A percentile compares a stretch with the other conserved stretches of the same genome.
Evolutionary conservation across 1,140 invertebrate genomes (phyloP).

Genomic region (Drosophila erecta): DNA sequence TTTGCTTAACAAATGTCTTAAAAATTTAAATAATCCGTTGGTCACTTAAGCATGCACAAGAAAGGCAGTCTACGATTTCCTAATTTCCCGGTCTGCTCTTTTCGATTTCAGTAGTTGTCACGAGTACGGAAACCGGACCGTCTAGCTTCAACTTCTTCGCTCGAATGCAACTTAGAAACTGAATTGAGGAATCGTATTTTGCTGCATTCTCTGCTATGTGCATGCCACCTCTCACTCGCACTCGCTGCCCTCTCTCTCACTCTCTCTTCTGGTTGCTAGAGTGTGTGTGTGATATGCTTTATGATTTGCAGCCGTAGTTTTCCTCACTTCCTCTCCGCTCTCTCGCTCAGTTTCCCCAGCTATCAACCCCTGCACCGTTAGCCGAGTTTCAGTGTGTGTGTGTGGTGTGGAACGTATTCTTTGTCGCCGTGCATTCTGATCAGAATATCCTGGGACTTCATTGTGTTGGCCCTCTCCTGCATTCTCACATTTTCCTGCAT

Average conservation of each 20-base stretch:
- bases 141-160: conserved; percentile 55
- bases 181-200: conserved; percentile 17
- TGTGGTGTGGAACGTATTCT: conserved; percentile 44
- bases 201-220: conserved; percentile 52
- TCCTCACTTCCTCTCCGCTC: conserved; percentile 33
- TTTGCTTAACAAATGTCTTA: neutral
- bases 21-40: conserved; percentile 1
- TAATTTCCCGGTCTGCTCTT: neutral
- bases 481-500: conserved; percentile 29
- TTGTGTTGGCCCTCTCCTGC: conserved; percentile 47
- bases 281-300: conserved; percentile 23
- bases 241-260: neutral
- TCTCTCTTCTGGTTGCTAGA: neutral
- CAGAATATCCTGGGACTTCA: conserved; percentile 39
- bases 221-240: conserved; percentile 12
- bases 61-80: conserved; percentile 10
- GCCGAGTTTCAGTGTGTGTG: conserved; percentile 16
- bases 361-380: conserved; percentile 45
- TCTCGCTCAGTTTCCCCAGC: conserved; percentile 16
- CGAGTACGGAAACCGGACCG: conserved; percentile 24
- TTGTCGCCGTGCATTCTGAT: conserved; percentile 54
- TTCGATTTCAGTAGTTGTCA: conserved; percentile 4
- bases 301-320: conserved; percentile 60
- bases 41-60: conserved; percentile 17
- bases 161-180: conserved; percentile 69